These are phyloP conservation scores for Cynopterus sphinx DNA, from an alignment of 2,797 vertebrate species.

Conservation along the genomic window DNA sequence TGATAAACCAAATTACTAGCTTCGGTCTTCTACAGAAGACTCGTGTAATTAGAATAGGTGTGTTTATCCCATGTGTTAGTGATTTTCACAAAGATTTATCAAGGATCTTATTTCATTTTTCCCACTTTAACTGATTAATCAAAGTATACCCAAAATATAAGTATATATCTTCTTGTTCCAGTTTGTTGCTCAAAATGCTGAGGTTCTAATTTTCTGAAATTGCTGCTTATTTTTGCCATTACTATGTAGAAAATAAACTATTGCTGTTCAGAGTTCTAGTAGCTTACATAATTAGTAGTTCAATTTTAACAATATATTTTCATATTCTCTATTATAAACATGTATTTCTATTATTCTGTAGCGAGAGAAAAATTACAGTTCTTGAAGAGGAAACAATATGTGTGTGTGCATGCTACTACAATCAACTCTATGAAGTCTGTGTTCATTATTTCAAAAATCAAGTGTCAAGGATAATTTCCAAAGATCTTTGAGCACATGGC, in stretches of 20 bases:
- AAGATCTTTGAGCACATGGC: background rate
- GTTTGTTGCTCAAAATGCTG: background rate
- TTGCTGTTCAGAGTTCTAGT: background rate
- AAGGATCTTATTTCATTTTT: background rate
- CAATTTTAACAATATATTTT: constrained; percentile 14
- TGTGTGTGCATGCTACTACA: background rate
- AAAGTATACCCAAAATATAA: background rate
- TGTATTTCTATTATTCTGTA: constrained; percentile 9
- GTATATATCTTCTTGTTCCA: constrained; percentile 32
- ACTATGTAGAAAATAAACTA: background rate
- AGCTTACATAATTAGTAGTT: background rate
- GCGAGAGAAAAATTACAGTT: background rate
- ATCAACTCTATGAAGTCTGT: background rate
- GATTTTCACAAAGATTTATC: constrained; percentile 22
- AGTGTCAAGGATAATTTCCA: constrained; percentile 31
- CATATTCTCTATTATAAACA: background rate
- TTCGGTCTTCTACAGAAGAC: background rate
- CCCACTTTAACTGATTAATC: background rate
- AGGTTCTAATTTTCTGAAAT: constrained; percentile 50
- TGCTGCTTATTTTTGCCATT: background rate
- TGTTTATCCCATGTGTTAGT: background rate
- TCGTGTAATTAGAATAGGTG: constrained; percentile 9
- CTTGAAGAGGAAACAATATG: background rate
- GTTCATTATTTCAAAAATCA: constrained; percentile 29
- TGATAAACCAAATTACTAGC: background rate